Evolutionary conservation across 37 sponge, comb jelly and placozoan genomes (phyloP).

Genomic region (Bolinopsis microptera): DNA sequence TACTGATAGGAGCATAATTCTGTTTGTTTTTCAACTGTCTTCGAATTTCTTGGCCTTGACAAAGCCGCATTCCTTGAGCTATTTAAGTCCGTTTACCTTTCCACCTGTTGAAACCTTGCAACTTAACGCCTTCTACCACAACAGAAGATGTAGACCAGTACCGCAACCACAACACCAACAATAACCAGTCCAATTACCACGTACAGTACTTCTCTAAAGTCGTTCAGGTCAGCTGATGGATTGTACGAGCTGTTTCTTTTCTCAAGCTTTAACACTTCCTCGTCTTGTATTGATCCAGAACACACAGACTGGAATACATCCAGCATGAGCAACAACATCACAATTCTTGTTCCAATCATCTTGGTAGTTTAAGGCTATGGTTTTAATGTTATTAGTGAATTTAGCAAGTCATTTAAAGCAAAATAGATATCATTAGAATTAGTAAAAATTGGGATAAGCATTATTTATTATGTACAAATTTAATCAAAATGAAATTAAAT

Average conservation of each 20-base stretch:
- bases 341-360: not conserved
- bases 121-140: conserved; percentile 23
- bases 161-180: not conserved
- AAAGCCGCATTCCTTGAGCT: too few relatives aligned
- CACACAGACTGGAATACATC: not conserved
- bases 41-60: too few relatives aligned
- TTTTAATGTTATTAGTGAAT: too few relatives aligned
- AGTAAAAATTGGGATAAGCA: too few relatives aligned
- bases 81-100: too few relatives aligned
- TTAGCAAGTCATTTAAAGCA: too few relatives aligned
- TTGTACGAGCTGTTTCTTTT: not conserved
- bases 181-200: not conserved
- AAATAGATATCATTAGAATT: too few relatives aligned
- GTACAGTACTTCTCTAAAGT: conserved; percentile 5
- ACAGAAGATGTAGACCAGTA: conserved; percentile 25
- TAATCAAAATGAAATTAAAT: too few relatives aligned
- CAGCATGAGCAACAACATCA: not conserved
- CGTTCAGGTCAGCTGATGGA: not conserved
- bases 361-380: too few relatives aligned
- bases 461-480: too few relatives aligned
- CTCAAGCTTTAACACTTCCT: not conserved
- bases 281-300: not conserved
- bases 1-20: too few relatives aligned
- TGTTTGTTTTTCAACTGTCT: too few relatives aligned
- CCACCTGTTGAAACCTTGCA: not conserved